Conservation (phyloP, 2,797 vertebrate genomes). For the Philypnodon macrostomus region DNA sequence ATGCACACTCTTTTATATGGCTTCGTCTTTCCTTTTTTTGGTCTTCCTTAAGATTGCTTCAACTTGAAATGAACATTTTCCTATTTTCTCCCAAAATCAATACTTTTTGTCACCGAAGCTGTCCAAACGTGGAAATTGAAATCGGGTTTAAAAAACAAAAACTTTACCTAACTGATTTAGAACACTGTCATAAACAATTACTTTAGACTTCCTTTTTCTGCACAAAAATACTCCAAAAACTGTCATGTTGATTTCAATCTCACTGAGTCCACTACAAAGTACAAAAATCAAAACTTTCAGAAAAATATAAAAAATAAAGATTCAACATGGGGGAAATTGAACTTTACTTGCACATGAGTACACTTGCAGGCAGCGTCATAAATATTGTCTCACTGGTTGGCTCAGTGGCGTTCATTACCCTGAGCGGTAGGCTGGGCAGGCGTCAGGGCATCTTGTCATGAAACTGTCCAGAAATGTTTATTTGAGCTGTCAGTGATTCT, state of each 20-base stretch:
- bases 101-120: background rate
- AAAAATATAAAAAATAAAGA: slow-evolving; percentile 19
- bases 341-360: slow-evolving; percentile 6
- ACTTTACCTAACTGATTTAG: slow-evolving; percentile 4
- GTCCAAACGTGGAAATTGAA: background rate
- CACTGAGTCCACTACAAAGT: slow-evolving; percentile 16
- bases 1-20: no score
- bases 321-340: slow-evolving; percentile 2
- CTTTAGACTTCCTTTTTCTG: slow-evolving; percentile 4
- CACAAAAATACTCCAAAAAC: slow-evolving; percentile 11
- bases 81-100: background rate
- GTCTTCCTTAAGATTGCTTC: no score
- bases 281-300: slow-evolving; percentile 18
- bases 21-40: no score
- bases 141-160: background rate
- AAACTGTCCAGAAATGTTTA: slow-evolving; percentile 50
- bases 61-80: no score
- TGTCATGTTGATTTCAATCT: slow-evolving; percentile 16
- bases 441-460: slow-evolving; percentile 49
- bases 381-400: slow-evolving; percentile 30
- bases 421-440: slow-evolving; percentile 37
- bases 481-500: slow-evolving; percentile 29
- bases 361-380: slow-evolving; percentile 24
- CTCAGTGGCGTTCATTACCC: slow-evolving; percentile 48
- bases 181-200: background rate